Evolutionary conservation across 2,888 invertebrate genomes (phyloP), one percentile per base, ranked within the genome.

Genomic region (Clusia tigrina): DNA sequence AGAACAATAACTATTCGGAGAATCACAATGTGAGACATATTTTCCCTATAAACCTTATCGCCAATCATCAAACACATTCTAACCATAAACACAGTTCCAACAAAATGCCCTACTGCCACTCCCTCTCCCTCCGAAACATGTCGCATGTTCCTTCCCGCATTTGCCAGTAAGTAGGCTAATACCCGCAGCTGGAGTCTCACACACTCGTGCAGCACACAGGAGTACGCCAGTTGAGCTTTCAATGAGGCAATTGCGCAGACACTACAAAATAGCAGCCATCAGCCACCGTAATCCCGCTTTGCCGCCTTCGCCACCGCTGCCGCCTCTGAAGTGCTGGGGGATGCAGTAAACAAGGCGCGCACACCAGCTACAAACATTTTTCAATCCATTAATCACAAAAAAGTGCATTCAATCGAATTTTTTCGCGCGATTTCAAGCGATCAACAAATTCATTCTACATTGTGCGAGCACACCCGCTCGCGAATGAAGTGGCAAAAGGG

Each of bases 341-440:
- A n/a, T n/a, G 42, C 42, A 15, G 48, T 48, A 48, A 48, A 48
- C 48, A 48, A 48, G 48, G 48, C 26, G n/a, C n/a, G n/a, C n/a
- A n/a, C n/a, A 54, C 54, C 25, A 26, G 25, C 54, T 54, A 18
- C 25, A 54, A 54, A 32, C 2, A 54, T 54, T 54, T 54, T 54
- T 26, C 54, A 54, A 54, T 54, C 32, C 54, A 54, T 54, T 54
- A 54, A 54, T 25, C 54, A 26, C 54, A 48, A 70, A 67, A 71
- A 67, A 67, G 69, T 71, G 65, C 70, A 70, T 65, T 70, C 69
- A 70, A 69, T 68, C 66, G 70, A 62, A 66, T 68, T 67, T 69
- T 68, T 69, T 69, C 63, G 65, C 69, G 69, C 66, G 68, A 70
- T 69, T 37, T 20, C 32, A 17, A 37, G 54, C 26, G 18, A 54